Base-by-base conservation (phyloP, 2,888 invertebrate genomes). In the Pasiphila rectangulata region DNA sequence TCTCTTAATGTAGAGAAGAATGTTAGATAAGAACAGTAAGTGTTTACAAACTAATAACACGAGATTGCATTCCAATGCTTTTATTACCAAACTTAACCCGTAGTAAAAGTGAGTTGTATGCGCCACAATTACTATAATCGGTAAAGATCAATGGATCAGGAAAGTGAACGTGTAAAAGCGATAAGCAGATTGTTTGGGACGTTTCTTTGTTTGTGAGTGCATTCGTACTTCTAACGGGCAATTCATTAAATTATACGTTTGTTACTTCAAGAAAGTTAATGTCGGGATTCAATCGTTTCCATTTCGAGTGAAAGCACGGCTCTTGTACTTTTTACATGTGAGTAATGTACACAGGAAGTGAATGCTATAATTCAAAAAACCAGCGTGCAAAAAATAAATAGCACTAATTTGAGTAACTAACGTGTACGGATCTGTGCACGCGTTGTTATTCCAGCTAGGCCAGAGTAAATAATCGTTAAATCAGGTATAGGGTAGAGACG, bases 171-270 rank as follows among this genome's bases (percentile, higher is more conserved):
- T 54, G 64, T 62, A 69, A 70, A 70, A 68, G 69, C 66, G 68
- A 74, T 69, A 71, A 71, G 56, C 61, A 54, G 64, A 75, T 72
- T 75, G 78, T 79, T 80, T 76, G 72, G 21, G 53, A 59, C 67
- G 63, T 70, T 69, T 70, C 73, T 78, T 65, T 71, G 72, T 67
- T 36, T 45, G 34, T 36, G 30, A 30, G 32, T 37, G 67, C 19
- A 32, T 17, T 45, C 25, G 17, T 63, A 68, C 69, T 67, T 70
- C 62, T 65, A 75, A 73, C 68, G 69, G 67, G 56, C 72, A 71
- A 74, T 76, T 82, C 72, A 73, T 78, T 65, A 82, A 83, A 84
- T 82, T 82, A 80, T 72, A 77, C 70, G 75, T 82, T 75, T 76
- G 68, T 64, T n/a, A 65, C 65, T 67, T 68, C 64, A 77, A 72